These are phyloP conservation scores for Machimus rusticus DNA, from an alignment of 2,888 invertebrate genomes.

Conservation along the genomic window DNA sequence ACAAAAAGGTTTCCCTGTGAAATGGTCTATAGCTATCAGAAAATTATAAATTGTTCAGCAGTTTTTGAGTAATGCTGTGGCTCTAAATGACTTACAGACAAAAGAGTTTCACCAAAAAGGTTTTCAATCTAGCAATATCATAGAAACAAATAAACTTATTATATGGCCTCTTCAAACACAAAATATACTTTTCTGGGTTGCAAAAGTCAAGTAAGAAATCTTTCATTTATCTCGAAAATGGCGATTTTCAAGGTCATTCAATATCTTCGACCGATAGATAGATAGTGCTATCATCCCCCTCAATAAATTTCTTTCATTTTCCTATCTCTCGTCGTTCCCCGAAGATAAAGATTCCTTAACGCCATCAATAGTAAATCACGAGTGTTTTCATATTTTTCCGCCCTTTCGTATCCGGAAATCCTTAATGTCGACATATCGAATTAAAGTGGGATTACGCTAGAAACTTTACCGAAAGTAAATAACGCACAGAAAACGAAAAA, in stretches of 20 bases:
- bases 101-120: no score
- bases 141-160: not conserved
- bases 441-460: not conserved
- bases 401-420: not conserved
- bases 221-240: not conserved
- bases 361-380: not conserved
- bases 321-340: not conserved
- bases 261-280: not conserved
- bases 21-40: no score
- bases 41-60: no score
- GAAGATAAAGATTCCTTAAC: not conserved
- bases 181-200: not conserved
- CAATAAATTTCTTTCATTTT: not conserved
- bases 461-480: not conserved
- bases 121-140: no score
- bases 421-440: not conserved
- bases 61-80: no score
- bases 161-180: not conserved
- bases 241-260: not conserved
- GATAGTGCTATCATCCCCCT: not conserved
- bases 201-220: not conserved
- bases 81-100: no score
- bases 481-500: not conserved
- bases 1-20: no score
- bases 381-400: not conserved